Evolutionary conservation across 2,888 invertebrate genomes (phyloP), one percentile per base, ranked within the genome.

Genomic region (Dynastes hyllus): DNA sequence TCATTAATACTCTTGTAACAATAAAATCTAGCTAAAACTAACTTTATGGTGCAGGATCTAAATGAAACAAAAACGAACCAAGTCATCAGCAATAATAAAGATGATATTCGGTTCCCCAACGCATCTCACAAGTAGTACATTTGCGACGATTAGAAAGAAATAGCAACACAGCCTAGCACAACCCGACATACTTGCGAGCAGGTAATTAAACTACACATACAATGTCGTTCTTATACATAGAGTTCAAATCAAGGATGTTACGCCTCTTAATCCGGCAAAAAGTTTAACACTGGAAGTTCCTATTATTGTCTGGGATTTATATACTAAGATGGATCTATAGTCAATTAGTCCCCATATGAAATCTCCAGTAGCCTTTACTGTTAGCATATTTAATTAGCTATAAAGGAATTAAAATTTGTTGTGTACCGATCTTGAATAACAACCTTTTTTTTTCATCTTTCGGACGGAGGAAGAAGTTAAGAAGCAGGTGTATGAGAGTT

Each of bases 21-120:
- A 11, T 11, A 11, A 45, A 45, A 45, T 11, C 45, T 45, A 45
- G 2, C 6, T 8, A 8, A 45, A 45, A 45, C 45, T 45, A 45
- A 45, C 8, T 45, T 45, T 45, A 8, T 45, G 9, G 11, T 45
- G 45, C 8, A 45, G 8, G 27, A 22, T 27, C 13, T 58, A 58
- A 58, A 58, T 8, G n/a, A 58, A 58, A 58, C 1, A 22, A 58
- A 58, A 61, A 87, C 91, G 87, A 89, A 95, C 95, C 92, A 95
- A 90, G 87, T 95, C 95, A 89, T 95, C 95, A 0, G 94, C 94
- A 87, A 95, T 90, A 81, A 95, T 93, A 82, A 95, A 91, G 65
- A 95, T 90, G 78, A 95, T 92, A 86, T 95, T 91, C 3, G 94
- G 93, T 79, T 86, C 89, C 77, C 81, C 82, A 29, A 78, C 79